phyloP scores from a whole-genome alignment of 2,888 invertebrate species.

The Anarsia innoxiella region DNA sequence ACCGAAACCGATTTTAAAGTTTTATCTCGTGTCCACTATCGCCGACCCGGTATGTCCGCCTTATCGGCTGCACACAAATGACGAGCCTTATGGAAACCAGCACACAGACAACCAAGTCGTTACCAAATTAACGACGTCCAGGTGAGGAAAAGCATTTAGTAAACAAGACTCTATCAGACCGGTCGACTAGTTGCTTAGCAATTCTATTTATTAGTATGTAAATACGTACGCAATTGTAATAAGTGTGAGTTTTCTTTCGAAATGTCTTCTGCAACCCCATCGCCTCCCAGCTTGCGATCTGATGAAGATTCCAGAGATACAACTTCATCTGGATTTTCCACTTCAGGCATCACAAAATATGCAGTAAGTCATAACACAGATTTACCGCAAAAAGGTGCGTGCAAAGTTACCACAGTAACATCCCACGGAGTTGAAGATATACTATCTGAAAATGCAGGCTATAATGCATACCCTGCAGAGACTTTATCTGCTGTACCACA shows the following conservation, averaged over 20 bases:
- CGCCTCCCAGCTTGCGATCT: slow-evolving; percentile 48
- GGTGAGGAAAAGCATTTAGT: slow-evolving; percentile 71
- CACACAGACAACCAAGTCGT: slow-evolving; percentile 65
- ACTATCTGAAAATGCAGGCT: slow-evolving; percentile 47
- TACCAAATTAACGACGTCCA: slow-evolving; percentile 69
- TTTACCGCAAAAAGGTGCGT: slow-evolving; percentile 29
- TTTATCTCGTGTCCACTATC: slow-evolving; percentile 63
- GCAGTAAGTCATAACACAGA: slow-evolving; percentile 23
- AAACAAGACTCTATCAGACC: slow-evolving; percentile 57
- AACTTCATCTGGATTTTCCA: slow-evolving; percentile 41
- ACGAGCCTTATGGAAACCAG: slow-evolving; percentile 39
- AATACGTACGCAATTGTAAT: slow-evolving; percentile 12
- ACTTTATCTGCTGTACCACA: slow-evolving; percentile 42
- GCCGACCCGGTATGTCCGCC: slow-evolving; percentile 58
- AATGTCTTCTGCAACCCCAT: slow-evolving; percentile 49
- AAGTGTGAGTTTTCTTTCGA: slow-evolving; percentile 14
- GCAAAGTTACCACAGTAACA: slow-evolving; percentile 35
- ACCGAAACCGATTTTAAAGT: slow-evolving; percentile 59
- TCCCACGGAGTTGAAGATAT: slow-evolving; percentile 64
- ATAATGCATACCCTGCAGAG: slow-evolving; percentile 48
- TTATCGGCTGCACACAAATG: slow-evolving; percentile 64
- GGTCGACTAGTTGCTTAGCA: slow-evolving; percentile 48
- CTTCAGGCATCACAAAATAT: slow-evolving; percentile 28
- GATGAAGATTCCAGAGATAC: slow-evolving; percentile 47
- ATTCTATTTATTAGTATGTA: slow-evolving; percentile 23